Evolutionary conservation across 2,888 invertebrate species (phyloP).

Genomic region (Tenthredo livida): DNA sequence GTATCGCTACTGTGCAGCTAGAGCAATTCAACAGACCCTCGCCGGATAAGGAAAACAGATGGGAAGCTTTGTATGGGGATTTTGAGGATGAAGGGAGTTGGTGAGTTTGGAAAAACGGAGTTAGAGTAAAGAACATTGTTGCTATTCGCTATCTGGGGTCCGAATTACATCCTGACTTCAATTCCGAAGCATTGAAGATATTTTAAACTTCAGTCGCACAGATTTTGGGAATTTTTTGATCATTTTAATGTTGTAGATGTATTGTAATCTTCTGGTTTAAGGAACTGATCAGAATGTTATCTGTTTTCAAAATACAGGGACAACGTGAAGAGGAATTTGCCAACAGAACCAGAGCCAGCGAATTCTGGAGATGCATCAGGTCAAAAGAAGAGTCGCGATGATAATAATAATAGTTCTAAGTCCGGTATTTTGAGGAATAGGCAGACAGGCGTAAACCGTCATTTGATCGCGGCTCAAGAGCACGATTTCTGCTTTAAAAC

Average conservation of each 20-base stretch:
- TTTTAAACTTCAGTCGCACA: not conserved
- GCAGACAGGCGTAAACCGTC: not conserved
- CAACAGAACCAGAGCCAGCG: not conserved
- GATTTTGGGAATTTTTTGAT: not conserved
- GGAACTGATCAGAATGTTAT: not conserved
- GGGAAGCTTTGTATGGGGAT: slow-evolving; percentile 23
- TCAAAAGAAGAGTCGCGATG: not conserved
- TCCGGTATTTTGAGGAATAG: slow-evolving; percentile 26
- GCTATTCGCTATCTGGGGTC: not conserved
- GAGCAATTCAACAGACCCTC: slow-evolving; percentile 31
- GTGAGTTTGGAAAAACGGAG: slow-evolving; percentile 27
- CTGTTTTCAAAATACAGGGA: slow-evolving; percentile 24
- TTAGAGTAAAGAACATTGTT: not conserved
- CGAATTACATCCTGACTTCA: not conserved
- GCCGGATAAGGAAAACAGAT: not conserved
- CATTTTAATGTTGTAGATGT: not conserved
- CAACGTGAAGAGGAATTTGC: slow-evolving; percentile 40
- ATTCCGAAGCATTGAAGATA: not conserved
- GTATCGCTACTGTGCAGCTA: slow-evolving; percentile 54
- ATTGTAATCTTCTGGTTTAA: not conserved
- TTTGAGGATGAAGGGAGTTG: slow-evolving; percentile 8
- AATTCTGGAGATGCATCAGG: not conserved
- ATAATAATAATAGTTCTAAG: slow-evolving; percentile 12
- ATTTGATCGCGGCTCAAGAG: not conserved
- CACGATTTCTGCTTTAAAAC: slow-evolving; percentile 7